Base-by-base conservation (phyloP, 2,113 vertebrate genomes). In the Oenanthe oenanthe region DNA sequence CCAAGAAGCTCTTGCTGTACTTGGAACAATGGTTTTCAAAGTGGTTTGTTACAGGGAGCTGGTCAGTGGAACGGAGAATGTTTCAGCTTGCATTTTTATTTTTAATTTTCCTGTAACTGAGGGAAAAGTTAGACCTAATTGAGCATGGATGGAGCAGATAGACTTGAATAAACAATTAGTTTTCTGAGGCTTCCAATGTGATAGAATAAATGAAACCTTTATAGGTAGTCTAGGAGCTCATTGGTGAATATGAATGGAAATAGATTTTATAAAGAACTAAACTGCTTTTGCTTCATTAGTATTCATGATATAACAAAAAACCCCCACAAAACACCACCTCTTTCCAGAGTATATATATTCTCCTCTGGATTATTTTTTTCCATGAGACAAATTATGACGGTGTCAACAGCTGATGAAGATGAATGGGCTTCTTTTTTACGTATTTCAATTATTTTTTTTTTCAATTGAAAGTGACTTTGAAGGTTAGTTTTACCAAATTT, bases 371-470 rank as follows among this genome's bases (percentile, higher is more conserved):
- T 98, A 95, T 97, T 97, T 95, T 97, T 95, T 97, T 97, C 95
- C 82, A 89, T 56, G 84, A 96, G 47, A 92, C 95, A 48, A 96
- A 97, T 97, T 96, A 98, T 97, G 96, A 94, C 96, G 88, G 88
- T 97, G 98, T 98, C 98, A 98, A 96, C 91, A 95, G 89, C 93
- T 98, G 97, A 98, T 98, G 96, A 98, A 98, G 98, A 98, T 97
- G 89, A 98, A 98, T 98, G 97, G 95, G 66, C 85, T 92, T 93
- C 91, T 77, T 95, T 94, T 81, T 95, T 94, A 86, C 36, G 83
- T 97, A 85, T 95, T 79, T 93, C 10, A 68, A 13, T 8, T 75
- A 21, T 73, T 70, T 80, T 80, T 43, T 60, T 70, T 56, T 32
- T 3, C 60, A 70, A 45, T 72, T 96, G 77, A 95, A 96, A 92